Evolutionary conservation across 2,888 invertebrate genomes (phyloP).

Genomic region (Hypomecis atomaria): DNA sequence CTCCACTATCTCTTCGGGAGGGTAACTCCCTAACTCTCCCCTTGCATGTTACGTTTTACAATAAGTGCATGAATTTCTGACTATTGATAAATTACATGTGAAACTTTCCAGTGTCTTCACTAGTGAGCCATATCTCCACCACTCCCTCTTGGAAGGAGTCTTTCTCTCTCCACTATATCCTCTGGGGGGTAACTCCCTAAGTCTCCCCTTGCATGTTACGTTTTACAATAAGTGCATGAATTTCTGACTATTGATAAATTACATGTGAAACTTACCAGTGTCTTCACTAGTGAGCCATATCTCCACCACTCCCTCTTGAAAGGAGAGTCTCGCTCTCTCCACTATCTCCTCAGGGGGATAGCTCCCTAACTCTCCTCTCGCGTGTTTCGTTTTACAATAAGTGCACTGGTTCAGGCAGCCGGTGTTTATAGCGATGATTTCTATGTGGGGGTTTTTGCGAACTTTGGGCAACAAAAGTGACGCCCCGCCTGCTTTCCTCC

Average conservation of each 20-base stretch:
- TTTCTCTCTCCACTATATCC: conserved; percentile 94
- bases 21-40: conserved; percentile 97
- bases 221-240: conserved; percentile 99
- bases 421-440: conserved; percentile 98
- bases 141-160: conserved; percentile 95
- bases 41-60: no score
- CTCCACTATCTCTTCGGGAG: conserved; percentile 94
- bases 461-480: conserved; percentile 96
- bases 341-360: conserved; percentile 96
- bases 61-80: no score
- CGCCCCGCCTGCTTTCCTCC: conserved; percentile 94
- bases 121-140: conserved; percentile 98
- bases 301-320: conserved; percentile 96
- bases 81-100: no score
- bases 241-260: no score
- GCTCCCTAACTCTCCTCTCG: conserved; percentile 97
- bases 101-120: conserved; percentile 7
- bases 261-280: neutral
- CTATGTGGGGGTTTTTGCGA: conserved; percentile 96
- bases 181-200: conserved; percentile 96
- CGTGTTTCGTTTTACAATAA: conserved; percentile 99
- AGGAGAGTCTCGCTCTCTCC: conserved; percentile 93
- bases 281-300: conserved; percentile 94
- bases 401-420: conserved; percentile 99
- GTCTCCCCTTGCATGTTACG: conserved; percentile 98